These are phyloP conservation scores for Indicator maculatus DNA, from an alignment of 2,113 vertebrate species.

Conservation along the genomic window DNA sequence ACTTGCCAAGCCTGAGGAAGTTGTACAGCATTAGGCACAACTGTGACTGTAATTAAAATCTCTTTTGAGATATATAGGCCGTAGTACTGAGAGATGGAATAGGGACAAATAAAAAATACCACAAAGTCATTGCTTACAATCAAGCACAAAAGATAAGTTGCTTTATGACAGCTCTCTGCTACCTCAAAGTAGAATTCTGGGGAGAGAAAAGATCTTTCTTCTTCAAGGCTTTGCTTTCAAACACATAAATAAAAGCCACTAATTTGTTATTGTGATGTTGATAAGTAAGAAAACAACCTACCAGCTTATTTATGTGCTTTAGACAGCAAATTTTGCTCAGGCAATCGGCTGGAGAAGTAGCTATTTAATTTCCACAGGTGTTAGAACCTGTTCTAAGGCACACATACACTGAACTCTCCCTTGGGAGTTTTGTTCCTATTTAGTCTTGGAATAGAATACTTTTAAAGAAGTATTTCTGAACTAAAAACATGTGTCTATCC, in stretches of 20 bases:
- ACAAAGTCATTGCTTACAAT: constrained; percentile 5
- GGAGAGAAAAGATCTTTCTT: constrained; percentile 4
- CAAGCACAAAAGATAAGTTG: neutral
- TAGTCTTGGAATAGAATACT: constrained; percentile 10
- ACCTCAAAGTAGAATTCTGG: neutral
- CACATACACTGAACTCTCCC: neutral
- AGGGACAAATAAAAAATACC: neutral
- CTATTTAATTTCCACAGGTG: constrained; percentile 10
- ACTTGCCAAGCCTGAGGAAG: neutral
- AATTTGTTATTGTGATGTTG: constrained; percentile 23
- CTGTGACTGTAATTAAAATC: neutral
- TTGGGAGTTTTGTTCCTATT: neutral
- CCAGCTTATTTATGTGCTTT: neutral
- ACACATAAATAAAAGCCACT: neutral
- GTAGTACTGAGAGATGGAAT: constrained; percentile 26
- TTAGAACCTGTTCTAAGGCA: neutral
- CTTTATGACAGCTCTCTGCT: constrained; percentile 2
- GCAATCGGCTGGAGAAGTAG: neutral
- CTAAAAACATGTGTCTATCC: neutral
- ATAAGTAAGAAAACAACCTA: neutral
- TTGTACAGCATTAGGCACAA: neutral
- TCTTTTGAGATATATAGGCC: constrained; percentile 18
- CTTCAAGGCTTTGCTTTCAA: neutral
- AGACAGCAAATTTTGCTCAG: neutral
- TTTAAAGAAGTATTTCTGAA: constrained; percentile 11